Conservation (phyloP, 2,797 vertebrate species). For the Tragelaphus eurycerus region DNA sequence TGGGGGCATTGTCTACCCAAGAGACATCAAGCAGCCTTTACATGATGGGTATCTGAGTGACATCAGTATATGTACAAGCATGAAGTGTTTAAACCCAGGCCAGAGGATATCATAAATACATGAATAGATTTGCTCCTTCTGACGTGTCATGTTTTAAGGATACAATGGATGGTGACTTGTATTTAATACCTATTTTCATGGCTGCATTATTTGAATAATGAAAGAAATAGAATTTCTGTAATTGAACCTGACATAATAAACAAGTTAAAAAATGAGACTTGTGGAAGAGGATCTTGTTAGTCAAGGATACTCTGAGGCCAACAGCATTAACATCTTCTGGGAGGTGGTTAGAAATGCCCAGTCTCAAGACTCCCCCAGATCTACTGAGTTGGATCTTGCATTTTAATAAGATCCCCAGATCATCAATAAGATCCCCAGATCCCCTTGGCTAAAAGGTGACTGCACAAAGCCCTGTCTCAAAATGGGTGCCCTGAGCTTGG, state of each 20-base stretch:
- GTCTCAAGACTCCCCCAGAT: background rate
- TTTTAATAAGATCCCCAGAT: background rate
- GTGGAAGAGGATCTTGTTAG: background rate
- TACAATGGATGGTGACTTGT: background rate
- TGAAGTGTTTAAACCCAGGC: background rate
- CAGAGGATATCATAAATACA: background rate
- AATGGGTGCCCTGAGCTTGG: background rate
- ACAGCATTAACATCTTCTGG: background rate
- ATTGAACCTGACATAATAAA: constrained; percentile 33
- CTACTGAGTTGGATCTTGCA: background rate
- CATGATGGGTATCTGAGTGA: background rate
- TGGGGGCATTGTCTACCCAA: background rate
- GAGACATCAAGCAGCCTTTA: background rate
- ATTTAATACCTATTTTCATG: constrained; percentile 48
- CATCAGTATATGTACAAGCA: background rate
- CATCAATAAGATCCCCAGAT: background rate
- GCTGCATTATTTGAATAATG: constrained; percentile 41
- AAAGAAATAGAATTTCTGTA: background rate
- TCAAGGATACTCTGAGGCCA: background rate
- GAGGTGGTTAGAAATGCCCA: background rate
- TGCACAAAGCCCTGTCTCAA: background rate
- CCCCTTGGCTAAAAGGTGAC: background rate
- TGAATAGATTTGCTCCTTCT: constrained; percentile 21
- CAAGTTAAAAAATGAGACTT: background rate
- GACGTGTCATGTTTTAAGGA: background rate